Percentiles rank a stretch among this genome's conserved stretches.
These are phyloP conservation scores for Ia io DNA, from an alignment of 2,113 vertebrate genomes.

Conservation along the genomic window DNA sequence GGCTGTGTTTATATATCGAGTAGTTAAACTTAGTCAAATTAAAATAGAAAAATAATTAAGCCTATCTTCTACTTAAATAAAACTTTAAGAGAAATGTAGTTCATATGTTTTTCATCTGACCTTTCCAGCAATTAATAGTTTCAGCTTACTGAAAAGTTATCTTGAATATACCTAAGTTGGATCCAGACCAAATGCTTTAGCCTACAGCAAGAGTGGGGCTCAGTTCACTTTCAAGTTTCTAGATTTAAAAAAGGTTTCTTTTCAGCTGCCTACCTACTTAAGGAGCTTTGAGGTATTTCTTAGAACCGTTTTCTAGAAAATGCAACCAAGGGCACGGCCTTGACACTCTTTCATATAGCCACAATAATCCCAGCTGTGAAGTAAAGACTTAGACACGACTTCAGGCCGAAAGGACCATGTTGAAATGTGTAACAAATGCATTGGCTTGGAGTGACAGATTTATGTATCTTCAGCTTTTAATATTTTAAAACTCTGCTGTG, in stretches of 20 bases:
- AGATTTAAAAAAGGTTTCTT: constrained; percentile 8
- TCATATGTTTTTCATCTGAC: constrained; percentile 25
- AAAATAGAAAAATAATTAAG: constrained; percentile 6
- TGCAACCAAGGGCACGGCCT: constrained; percentile 17
- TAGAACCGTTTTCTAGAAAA: constrained; percentile 39
- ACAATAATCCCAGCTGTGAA: background rate
- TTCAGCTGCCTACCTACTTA: constrained; percentile 47
- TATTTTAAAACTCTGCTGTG: constrained; percentile 3
- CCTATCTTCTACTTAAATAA: background rate
- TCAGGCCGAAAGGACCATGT: background rate
- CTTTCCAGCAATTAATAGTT: background rate
- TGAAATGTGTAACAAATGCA: background rate
- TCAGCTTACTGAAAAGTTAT: background rate
- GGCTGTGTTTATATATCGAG: background rate
- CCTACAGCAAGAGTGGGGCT: background rate
- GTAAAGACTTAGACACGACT: constrained; percentile 2
- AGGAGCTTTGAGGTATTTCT: constrained; percentile 45
- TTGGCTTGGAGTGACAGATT: background rate
- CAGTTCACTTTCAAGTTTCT: constrained; percentile 60
- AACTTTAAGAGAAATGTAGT: constrained; percentile 25
- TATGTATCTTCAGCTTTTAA: constrained; percentile 11
- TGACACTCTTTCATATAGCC: background rate
- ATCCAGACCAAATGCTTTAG: constrained; percentile 40
- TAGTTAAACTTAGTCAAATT: background rate
- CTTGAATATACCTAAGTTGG: constrained; percentile 5